Evolutionary conservation across 2,888 invertebrate genomes (phyloP).

Genomic region (Endomychus coccineus): DNA sequence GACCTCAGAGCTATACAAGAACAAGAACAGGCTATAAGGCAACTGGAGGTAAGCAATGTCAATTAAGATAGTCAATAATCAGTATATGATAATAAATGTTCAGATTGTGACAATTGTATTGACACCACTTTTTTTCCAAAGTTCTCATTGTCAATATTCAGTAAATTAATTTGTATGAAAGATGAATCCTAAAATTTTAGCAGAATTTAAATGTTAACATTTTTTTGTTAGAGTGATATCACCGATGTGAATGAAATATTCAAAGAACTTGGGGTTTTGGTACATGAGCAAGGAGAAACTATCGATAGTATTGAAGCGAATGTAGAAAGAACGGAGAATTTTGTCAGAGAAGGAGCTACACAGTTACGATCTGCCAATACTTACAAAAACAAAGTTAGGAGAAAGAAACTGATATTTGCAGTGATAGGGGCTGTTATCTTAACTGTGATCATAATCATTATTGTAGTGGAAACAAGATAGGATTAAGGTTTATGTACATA

Average conservation of each 20-base stretch:
- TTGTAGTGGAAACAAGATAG: too few relatives aligned
- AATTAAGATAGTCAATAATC: too few relatives aligned
- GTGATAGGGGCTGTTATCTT: slow-evolving; percentile 64
- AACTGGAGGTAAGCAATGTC: slow-evolving; percentile 81
- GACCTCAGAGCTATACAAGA: slow-evolving; percentile 79
- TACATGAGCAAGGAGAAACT: slow-evolving; percentile 90
- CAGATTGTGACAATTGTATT: too few relatives aligned
- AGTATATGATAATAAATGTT: too few relatives aligned
- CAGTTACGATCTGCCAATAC: slow-evolving; percentile 70
- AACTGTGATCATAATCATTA: slow-evolving; percentile 54
- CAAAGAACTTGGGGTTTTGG: slow-evolving; percentile 89
- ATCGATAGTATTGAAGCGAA: slow-evolving; percentile 93
- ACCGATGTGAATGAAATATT: slow-evolving; percentile 95
- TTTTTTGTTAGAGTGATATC: slow-evolving; percentile 70
- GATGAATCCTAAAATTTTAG: too few relatives aligned
- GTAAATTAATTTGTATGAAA: too few relatives aligned
- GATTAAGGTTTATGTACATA: too few relatives aligned
- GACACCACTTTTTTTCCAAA: too few relatives aligned
- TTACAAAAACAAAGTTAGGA: slow-evolving; percentile 80
- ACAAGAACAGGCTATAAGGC: slow-evolving; percentile 81
- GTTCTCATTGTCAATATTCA: too few relatives aligned
- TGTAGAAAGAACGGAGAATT: slow-evolving; percentile 80
- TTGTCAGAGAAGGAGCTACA: slow-evolving; percentile 65
- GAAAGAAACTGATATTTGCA: slow-evolving; percentile 76
- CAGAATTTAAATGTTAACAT: too few relatives aligned